Base-by-base conservation (phyloP, 2,888 invertebrate genomes). In the Pseudococcus viburni region DNA sequence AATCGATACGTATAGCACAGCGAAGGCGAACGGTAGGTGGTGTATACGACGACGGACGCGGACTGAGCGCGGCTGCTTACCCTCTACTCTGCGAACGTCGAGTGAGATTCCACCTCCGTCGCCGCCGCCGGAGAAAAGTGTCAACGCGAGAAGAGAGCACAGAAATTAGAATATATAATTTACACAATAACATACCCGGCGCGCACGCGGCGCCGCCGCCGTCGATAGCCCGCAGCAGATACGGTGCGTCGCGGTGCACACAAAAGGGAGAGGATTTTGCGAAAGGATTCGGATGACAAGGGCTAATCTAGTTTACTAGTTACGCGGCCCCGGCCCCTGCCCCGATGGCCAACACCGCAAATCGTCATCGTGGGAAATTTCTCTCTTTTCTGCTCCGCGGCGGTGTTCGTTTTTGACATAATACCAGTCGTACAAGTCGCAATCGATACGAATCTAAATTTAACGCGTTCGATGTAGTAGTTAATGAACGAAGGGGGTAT, bases 101-200 rank as follows among this genome's bases (percentile, higher is more conserved):
- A 22, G 26, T 68, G 68, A 68, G 68, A 68, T 33, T 33, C 9
- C 15, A 12, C 15, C 15, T 12, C 26, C 73, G 73, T 4, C 73
- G 73, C 11, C 39, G 42, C 9, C 46, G 80, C 42, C 77, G 46
- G 42, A 80, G 80, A 39, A 73, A 73, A 80, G 80, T 80, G 80
- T 80, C 42, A 80, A 80, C 80, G 46, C n/a, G 80, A 80, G 73
- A 59, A 59, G 59, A 59, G 39, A 80, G 42, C 80, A 42, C 80
- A 19, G 80, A 80, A 80, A 80, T 80, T 80, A 80, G 80, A 80
- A 80, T 80, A 42, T 80, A 80, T 80, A 80, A 80, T 80, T 80
- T 80, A 80, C 80, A 42, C 80, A 42, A 80, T 80, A 80, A 80
- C 80, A 80, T 80, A 80, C 80, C 80, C 39, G 80, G n/a, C 80